phyloP scores from a whole-genome alignment of 2,797 vertebrate species.

The Pachyuromys duprasi region DNA sequence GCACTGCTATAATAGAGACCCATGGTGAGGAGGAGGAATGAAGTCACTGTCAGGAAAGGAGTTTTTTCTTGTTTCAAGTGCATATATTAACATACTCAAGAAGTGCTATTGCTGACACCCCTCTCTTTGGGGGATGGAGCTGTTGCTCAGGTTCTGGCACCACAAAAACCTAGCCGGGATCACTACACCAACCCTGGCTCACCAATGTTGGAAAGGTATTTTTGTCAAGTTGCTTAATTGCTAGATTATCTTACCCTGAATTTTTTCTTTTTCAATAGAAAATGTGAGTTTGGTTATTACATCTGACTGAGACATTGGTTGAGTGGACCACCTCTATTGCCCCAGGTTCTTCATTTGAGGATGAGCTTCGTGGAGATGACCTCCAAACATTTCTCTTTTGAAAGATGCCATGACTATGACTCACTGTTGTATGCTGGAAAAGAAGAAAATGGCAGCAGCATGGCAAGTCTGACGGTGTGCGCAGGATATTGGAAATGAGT shows the following conservation, averaged over 20 bases:
- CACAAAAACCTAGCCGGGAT: not conserved
- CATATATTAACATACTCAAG: not conserved
- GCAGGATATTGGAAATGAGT: too few relatives aligned
- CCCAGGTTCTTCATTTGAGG: conserved; percentile 4
- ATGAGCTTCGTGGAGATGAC: not conserved
- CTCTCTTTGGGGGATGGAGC: not conserved
- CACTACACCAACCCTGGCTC: not conserved
- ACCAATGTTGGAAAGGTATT: not conserved
- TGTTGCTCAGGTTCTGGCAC: not conserved
- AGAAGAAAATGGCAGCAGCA: not conserved
- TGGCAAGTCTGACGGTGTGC: not conserved
- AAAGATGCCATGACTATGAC: not conserved
- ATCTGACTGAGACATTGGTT: not conserved
- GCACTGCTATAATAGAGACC: not conserved
- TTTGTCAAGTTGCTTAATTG: conserved; percentile 22
- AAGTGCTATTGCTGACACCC: not conserved
- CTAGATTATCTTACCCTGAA: not conserved
- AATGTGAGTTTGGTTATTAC: not conserved
- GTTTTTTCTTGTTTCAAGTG: not conserved
- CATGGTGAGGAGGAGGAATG: not conserved
- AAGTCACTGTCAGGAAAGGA: not conserved
- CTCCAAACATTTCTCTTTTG: not conserved
- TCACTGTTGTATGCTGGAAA: not conserved
- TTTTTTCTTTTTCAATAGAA: not conserved
- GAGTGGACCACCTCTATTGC: not conserved